These are phyloP conservation scores for Chloroceryle aenea DNA, from an alignment of 2,113 vertebrate genomes.

Conservation along the genomic window DNA sequence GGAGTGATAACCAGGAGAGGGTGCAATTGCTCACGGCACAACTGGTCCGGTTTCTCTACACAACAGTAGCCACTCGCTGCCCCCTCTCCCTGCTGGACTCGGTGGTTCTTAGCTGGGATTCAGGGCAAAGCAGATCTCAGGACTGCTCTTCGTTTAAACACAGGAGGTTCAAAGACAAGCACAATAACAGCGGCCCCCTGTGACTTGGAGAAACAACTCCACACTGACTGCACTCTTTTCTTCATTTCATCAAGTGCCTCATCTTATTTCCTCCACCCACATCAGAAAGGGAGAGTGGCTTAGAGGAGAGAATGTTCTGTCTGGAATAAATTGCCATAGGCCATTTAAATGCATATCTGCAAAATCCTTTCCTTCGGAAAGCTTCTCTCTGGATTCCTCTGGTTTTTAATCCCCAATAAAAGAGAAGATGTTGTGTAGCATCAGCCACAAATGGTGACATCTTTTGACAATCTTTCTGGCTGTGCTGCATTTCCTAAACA, in stretches of 20 bases:
- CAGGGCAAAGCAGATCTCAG: not conserved
- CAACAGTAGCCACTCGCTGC: rapidly evolving
- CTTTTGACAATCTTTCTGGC: not conserved
- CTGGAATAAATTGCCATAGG: not conserved
- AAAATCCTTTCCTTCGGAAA: not conserved
- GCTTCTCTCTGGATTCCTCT: not conserved
- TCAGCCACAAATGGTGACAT: slow-evolving; percentile 3
- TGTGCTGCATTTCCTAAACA: not conserved
- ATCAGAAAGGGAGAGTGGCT: not conserved
- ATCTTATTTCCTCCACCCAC: not conserved
- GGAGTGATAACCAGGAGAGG: not conserved
- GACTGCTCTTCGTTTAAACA: not conserved
- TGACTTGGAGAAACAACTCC: not conserved
- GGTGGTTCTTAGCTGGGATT: not conserved
- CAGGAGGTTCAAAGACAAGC: not conserved
- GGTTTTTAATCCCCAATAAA: not conserved
- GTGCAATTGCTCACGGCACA: not conserved
- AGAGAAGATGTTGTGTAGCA: not conserved
- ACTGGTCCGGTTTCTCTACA: not conserved
- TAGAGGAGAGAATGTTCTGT: not conserved
- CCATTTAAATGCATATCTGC: not conserved
- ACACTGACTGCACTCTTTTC: not conserved
- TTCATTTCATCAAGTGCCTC: not conserved
- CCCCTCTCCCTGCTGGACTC: not conserved
- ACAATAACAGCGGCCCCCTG: not conserved